Base-by-base conservation (phyloP, 2,797 vertebrate species). In the Ctenochaetus hawaiiensis region DNA sequence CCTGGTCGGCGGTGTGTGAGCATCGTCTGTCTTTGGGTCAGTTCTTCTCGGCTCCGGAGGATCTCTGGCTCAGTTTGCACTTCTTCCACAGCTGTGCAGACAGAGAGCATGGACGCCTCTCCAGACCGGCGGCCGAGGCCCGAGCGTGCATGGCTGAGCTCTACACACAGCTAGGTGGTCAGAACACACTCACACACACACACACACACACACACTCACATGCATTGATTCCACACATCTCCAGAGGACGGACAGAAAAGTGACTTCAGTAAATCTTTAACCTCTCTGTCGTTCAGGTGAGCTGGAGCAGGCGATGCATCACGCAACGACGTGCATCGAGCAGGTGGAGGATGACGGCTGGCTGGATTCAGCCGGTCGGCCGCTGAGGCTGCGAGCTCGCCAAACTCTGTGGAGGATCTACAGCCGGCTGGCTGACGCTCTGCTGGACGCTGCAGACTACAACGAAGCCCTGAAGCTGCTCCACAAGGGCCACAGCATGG, bases 31-130 rank as follows among this genome's bases (percentile, higher is more conserved):
- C 68, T 14, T 18, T 95, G 71, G 89, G 83, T 5, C 65, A 0
- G 7, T 91, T 62, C 65, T 95, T 95, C 83, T 82, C 80, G 0
- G 60, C 76, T 8, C 75, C 75, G 0, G 79, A 88, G 53, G 93
- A 95, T 34, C 11, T 60, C 13, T 93, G 86, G 92, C 78, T 95
- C 44, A 60, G 86, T 18, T 18, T 84, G n/a, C 80, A 93, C 54
- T 95, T 95, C 83, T 87, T 77, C 59, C 61, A 84, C 56, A 83
- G 87, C 70, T 87, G 92, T 54, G 73, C 87, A 0, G 64, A 81
- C 17, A 69, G 73, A 2, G 78, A 82, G 43, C 37, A 64, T 5
- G 85, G 77, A 4, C 16, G 67, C 2, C 0, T 3, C 7, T 72
- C 70, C 0, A 75, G 80, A 47, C 56, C 64, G 0, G 82, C 88